Base-by-base conservation (phyloP, 2,888 invertebrate species). In the Dichetophora obliterata region DNA sequence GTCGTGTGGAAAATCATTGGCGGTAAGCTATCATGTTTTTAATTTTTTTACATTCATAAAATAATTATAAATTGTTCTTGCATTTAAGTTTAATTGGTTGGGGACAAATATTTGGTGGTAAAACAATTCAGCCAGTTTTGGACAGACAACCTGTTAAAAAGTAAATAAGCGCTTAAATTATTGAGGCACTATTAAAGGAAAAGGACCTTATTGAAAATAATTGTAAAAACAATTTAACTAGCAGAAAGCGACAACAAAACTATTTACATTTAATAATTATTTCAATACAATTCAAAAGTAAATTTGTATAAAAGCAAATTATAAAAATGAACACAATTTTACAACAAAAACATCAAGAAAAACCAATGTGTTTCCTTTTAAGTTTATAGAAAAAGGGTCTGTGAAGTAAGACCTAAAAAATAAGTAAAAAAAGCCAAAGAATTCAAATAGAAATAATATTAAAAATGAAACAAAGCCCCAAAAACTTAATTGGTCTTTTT, bases 1-100 rank as follows among this genome's bases (percentile, higher is more conserved):
- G 99, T 88, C 94, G 99, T 90, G 98, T 99, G 59, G 99, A 99
- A 86, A 99, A 99, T 90, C 99, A 99, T 92, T 99, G 99, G 99
- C 94, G 99, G 95, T 95, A 89, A 90, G 90, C 2, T 27, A 22
- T 4, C 11, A 72, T 19, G 11, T 9, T n/a, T n/a, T 19, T 16
- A 6, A 61, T 75, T 77, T 81, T 83, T 79, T 82, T 24, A n/a
- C 14, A 27, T 50, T 16, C 43, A 63, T 9, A 48, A 50, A 59
- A n/a, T 50, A 22, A 81, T 9, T 11, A 43, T 50, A 43, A 66
- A 61, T 61, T n/a, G 24, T 24, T 34, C 43, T 57, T 5, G 9
- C 43, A 52, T 91, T 91, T 37, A 91, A 95, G 95, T 90, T 94
- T 99, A 88, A 99, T 99, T 89, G 99, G 99, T 83, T 99, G 99